Evolutionary conservation across 2,113 vertebrate genomes (phyloP), one percentile per base, ranked within the genome.

Genomic region (Callocephalon fimbriatum): DNA sequence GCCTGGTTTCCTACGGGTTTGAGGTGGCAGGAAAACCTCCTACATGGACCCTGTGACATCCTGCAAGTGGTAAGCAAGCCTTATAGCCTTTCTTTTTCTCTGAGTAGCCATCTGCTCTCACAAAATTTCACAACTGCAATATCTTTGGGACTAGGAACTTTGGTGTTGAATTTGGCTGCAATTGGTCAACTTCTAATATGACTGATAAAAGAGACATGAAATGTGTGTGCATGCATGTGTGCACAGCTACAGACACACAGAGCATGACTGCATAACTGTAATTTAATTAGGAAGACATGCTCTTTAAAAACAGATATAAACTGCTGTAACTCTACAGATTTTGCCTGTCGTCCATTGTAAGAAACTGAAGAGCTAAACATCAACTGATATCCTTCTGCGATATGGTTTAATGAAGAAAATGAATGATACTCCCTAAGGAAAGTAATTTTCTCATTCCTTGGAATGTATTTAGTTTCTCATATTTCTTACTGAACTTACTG

Each of bases 361-460:
- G 68, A 48, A 83, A 44, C 12, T 15, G 38, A 71, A 77, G 29
- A 3, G 0, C 31, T 70, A 68, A 22, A 29, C 17, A 48, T 74
- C 79, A 83, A 16, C 21, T 26, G 32, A 62, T 74, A 67, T 1
- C 11, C 21, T 63, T 90, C 76, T 75, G 37, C 12, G 29, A 63
- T 77, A 86, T 2, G 5, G 10, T 67, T 90, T 91, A 50, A 92
- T 72, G 65, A 93, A 88, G 61, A 95, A 95, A 92, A 84, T 45
- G 53, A 67, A 86, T 61, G 1, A 35, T 51, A 50, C 7, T 77
- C 61, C 61, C 25, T 50, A 75, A 67, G 38, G 38, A 88, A 92
- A 73, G 25, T 47, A 3, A 79, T 90, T 80, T 93, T 92, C 37
- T 92, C 35, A 45, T 92, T 92, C 48, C 37, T 76, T 76, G n/a